phyloP scores from a whole-genome alignment of 2,797 vertebrate genomes.

The Pseudochaenichthys georgianus region DNA sequence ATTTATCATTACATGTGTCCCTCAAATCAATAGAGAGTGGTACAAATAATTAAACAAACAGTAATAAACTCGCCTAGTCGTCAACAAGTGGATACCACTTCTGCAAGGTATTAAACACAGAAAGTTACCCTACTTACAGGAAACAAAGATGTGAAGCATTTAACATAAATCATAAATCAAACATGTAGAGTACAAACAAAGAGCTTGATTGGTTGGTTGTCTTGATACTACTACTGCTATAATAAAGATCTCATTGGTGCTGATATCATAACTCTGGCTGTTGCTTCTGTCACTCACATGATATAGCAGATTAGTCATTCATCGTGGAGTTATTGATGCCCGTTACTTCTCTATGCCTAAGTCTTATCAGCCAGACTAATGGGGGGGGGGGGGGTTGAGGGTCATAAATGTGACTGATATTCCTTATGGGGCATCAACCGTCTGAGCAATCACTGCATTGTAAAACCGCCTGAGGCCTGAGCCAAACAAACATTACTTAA shows the following conservation, averaged over 20 bases:
- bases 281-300: neutral
- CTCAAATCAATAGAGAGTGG: neutral
- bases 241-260: neutral
- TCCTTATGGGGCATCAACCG: slow-evolving; percentile 18
- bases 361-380: slow-evolving; percentile 12
- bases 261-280: neutral
- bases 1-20: neutral
- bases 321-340: neutral
- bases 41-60: neutral
- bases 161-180: too few species aligned
- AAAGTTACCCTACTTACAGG: too few species aligned
- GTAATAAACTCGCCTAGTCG: neutral
- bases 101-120: neutral
- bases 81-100: neutral
- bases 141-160: too few species aligned
- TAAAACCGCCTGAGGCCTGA: slow-evolving; percentile 17
- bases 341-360: neutral
- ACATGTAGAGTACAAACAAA: neutral
- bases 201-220: neutral
- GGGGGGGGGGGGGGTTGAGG: neutral
- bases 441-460: slow-evolving; percentile 11
- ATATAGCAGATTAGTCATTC: neutral
- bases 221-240: too few species aligned
- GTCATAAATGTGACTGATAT: slow-evolving; percentile 20
- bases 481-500: slow-evolving; percentile 47